Percentiles rank a stretch among this genome's conserved stretches.
Conservation (phyloP, 2,888 invertebrate genomes). For the Colletes collaris region DNA sequence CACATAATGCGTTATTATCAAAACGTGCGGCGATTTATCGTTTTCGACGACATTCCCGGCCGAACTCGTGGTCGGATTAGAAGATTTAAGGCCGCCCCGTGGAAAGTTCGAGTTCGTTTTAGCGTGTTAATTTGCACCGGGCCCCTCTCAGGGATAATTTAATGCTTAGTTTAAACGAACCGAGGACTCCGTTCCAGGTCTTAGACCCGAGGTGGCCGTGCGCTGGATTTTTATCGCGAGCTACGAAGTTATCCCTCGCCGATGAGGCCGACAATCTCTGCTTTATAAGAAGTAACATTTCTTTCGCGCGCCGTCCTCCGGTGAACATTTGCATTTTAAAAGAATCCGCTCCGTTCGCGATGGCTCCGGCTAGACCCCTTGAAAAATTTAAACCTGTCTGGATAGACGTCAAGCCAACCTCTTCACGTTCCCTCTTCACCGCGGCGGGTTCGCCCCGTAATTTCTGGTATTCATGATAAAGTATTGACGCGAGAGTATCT, state of each 20-base stretch:
- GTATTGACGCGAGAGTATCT: slow-evolving; percentile 36
- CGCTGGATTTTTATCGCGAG: slow-evolving; percentile 60
- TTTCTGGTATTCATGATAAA: slow-evolving; percentile 61
- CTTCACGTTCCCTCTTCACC: background rate
- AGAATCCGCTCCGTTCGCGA: slow-evolving; percentile 45
- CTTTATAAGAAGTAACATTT: slow-evolving; percentile 69
- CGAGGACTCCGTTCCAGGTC: background rate
- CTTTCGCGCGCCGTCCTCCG: slow-evolving; percentile 61
- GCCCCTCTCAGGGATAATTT: slow-evolving; percentile 28
- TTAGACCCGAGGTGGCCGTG: background rate
- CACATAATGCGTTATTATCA: slow-evolving; percentile 3
- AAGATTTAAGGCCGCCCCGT: slow-evolving; percentile 25
- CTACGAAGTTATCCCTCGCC: slow-evolving; percentile 57
- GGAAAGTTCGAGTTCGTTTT: slow-evolving; percentile 39
- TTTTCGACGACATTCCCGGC: background rate
- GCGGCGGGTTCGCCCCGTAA: slow-evolving; percentile 33
- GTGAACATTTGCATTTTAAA: slow-evolving; percentile 67
- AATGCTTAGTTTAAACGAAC: slow-evolving; percentile 35
- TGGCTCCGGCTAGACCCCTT: slow-evolving; percentile 56
- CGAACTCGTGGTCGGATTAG: background rate
- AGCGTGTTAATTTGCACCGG: slow-evolving; percentile 28
- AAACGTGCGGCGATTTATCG: slow-evolving; percentile 30
- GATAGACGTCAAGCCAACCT: slow-evolving; percentile 64
- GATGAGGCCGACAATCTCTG: slow-evolving; percentile 61
- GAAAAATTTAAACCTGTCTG: slow-evolving; percentile 78